phyloP scores from a whole-genome alignment of 2,797 vertebrate genomes.

The Trachops cirrhosus region DNA sequence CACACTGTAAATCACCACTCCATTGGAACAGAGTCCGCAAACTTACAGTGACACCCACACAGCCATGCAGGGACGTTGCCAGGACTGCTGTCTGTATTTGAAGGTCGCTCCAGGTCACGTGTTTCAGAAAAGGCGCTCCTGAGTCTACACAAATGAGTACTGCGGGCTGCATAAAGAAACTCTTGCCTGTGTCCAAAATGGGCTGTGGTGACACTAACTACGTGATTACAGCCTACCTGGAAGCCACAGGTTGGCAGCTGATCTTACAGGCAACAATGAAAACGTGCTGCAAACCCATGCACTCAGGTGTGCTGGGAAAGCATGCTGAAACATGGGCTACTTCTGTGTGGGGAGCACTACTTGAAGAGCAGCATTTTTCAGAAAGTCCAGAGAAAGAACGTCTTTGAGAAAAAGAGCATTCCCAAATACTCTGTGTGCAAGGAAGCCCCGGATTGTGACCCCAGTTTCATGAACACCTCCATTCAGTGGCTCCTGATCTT shows the following conservation, averaged over 20 bases:
- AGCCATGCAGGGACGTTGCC: accelerated
- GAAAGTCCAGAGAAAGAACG: not conserved
- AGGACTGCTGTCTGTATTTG: not conserved
- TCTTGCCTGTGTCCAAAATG: not conserved
- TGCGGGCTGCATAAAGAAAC: not conserved
- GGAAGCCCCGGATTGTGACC: not conserved
- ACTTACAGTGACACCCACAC: not conserved
- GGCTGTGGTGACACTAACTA: not conserved
- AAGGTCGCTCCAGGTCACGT: not conserved
- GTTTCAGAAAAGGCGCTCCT: not conserved
- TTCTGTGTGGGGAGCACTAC: accelerated
- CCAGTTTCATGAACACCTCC: not conserved
- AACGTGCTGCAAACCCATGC: not conserved
- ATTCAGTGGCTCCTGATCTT: not conserved
- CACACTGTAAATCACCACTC: not conserved
- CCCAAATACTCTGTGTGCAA: not conserved
- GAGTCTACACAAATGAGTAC: not conserved
- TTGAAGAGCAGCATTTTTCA: not conserved
- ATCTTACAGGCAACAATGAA: not conserved
- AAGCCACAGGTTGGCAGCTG: not conserved
- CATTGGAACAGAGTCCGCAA: not conserved
- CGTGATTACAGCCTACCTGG: not conserved
- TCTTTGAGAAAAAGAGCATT: not conserved
- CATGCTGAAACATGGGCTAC: not conserved
- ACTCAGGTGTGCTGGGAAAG: not conserved